phyloP scores from a whole-genome alignment of 2,797 vertebrate genomes.

The Alcedo atthis region DNA sequence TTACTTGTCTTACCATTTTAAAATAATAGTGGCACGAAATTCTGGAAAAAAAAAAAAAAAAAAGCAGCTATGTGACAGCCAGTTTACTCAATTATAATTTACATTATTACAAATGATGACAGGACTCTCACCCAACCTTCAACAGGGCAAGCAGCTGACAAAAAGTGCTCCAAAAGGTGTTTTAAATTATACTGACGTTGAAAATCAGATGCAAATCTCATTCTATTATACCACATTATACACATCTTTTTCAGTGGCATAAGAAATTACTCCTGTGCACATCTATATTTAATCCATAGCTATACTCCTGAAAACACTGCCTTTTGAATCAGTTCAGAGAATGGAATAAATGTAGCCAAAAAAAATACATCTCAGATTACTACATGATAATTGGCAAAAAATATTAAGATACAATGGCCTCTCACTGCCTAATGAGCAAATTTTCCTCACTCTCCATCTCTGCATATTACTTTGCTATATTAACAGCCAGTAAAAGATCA shows the following conservation, averaged over 20 bases:
- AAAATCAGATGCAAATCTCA: slow-evolving; percentile 16
- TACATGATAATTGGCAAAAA: not conserved
- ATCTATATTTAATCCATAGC: slow-evolving; percentile 25
- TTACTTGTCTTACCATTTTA: not conserved
- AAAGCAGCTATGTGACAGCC: not conserved
- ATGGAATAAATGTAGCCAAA: not conserved
- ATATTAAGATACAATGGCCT: not conserved
- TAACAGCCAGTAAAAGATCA: not conserved
- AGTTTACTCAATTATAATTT: not conserved
- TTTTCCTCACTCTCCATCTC: not conserved
- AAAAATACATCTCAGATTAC: not conserved
- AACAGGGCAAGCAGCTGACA: not conserved
- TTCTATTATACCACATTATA: not conserved
- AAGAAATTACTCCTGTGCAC: not conserved
- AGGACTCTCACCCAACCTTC: not conserved
- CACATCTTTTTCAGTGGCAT: not conserved
- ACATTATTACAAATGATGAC: not conserved
- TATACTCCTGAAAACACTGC: slow-evolving; percentile 1
- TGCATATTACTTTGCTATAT: not conserved
- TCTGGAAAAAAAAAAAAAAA: not conserved
- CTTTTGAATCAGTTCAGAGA: slow-evolving; percentile 8
- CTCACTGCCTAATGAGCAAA: not conserved
- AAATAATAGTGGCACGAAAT: not conserved
- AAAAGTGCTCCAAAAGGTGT: not conserved
- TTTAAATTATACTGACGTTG: not conserved